Base-by-base conservation (phyloP, 2,888 invertebrate genomes). In the Labia minor region DNA sequence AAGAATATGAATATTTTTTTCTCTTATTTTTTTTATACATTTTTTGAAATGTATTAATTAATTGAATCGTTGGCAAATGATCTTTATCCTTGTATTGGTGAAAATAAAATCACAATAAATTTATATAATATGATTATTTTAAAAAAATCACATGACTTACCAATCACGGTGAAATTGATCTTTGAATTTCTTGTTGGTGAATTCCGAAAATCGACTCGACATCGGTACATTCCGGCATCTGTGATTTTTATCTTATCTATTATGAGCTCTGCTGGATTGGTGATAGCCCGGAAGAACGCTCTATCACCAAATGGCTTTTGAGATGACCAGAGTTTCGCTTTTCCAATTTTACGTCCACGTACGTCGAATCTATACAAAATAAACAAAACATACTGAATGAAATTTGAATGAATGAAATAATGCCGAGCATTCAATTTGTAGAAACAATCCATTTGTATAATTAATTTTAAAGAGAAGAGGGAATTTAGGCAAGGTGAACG, bases 151-250 rank as follows among this genome's bases (percentile, higher is more conserved):
- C n/a, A n/a, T n/a, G n/a, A 81, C 86, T 84, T 79, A 87, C 87
- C 85, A 71, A 88, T 87, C 70, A 88, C 86, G 71, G 87, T 87
- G 72, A 88, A 83, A 78, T 87, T 88, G 76, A 88, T 86, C 78
- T 86, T 86, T 70, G 85, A 81, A 76, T 88, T 88, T 73, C 86
- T 81, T 64, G 87, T 88, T 62, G 87, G 87, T 10, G 87, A 87
- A 75, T 87, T 86, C 68, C 85, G 83, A 76, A 88, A 88, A 76
- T 88, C 88, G 67, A 88, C 88, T 67, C 88, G 80, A 77, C 88
- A 88, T 69, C 88, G 80, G 76, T 87, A 87, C 70, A 86, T 81
- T 63, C 87, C 87, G 74, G 86, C 87, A 76, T 88, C 88, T 62
- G 79, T 76, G 67, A 83, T 76, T 71, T 81, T 79, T 65, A 85